Percentiles rank a stretch among this genome's conserved stretches.
Conservation (phyloP, 2,113 vertebrate genomes). For the Otis tarda region DNA sequence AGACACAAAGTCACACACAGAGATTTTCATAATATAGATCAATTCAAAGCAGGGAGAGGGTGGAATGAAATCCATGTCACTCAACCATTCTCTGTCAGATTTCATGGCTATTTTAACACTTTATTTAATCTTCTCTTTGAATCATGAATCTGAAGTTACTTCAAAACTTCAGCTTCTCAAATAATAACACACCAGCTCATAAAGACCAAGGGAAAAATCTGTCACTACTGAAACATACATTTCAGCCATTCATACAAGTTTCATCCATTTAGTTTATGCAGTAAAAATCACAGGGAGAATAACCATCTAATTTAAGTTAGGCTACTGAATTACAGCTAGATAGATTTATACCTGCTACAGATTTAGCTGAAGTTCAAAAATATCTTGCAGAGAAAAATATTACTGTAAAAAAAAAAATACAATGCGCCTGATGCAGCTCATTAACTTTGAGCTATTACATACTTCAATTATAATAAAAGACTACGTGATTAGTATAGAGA, state of each 20-base stretch:
- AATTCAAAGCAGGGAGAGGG: neutral
- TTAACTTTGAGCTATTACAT: neutral
- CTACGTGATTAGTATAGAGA: neutral
- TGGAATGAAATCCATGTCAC: neutral
- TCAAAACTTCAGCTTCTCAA: neutral
- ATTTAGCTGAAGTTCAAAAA: neutral
- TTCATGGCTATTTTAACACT: neutral
- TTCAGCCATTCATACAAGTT: neutral
- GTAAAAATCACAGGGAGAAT: neutral
- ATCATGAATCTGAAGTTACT: neutral
- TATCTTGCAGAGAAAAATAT: neutral
- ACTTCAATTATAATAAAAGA: neutral
- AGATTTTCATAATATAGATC: neutral
- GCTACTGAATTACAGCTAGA: neutral
- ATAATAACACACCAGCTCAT: neutral
- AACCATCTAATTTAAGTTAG: neutral
- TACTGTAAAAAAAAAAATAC: neutral
- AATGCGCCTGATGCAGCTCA: neutral
- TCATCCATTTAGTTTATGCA: neutral
- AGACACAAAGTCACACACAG: neutral
- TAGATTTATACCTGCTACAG: neutral
- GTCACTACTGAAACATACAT: neutral
- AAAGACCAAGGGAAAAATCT: neutral
- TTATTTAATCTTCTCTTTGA: slow-evolving; percentile 11
- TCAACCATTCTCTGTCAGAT: neutral